Conservation (phyloP, 1,140 invertebrate genomes). For the Gryon sp. region DNA sequence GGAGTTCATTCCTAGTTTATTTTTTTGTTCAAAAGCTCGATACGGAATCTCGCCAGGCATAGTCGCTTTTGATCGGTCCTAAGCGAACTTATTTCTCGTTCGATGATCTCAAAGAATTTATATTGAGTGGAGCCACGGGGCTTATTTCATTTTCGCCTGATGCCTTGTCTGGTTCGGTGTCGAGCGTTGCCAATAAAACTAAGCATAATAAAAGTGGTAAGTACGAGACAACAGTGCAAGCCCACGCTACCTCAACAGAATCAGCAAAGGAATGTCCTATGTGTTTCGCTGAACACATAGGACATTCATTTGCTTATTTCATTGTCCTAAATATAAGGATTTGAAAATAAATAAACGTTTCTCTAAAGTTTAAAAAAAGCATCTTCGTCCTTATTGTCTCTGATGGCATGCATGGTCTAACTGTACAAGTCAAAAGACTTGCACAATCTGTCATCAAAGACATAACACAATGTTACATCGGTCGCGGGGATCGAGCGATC, state of each 20-base stretch:
- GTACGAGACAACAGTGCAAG: background rate
- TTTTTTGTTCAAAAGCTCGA: background rate
- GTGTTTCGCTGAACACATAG: background rate
- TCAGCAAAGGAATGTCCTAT: background rate
- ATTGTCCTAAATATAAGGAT: background rate
- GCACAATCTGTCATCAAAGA: background rate
- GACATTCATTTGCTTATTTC: background rate
- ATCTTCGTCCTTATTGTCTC: background rate
- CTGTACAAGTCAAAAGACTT: background rate
- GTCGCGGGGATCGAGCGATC: background rate
- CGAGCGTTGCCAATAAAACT: background rate
- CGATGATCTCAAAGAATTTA: background rate
- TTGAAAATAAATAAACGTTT: background rate
- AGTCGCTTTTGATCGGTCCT: background rate
- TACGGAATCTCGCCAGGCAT: background rate
- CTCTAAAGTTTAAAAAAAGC: background rate
- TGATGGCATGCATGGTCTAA: background rate
- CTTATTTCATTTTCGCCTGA: too few species aligned
- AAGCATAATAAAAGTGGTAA: background rate
- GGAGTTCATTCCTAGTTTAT: background rate
- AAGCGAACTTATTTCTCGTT: background rate
- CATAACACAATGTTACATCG: slow-evolving; percentile 2
- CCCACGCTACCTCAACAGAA: background rate
- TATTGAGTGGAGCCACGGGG: background rate
- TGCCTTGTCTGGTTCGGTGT: too few species aligned